A percentile compares a stretch with the other conserved stretches of the same genome.
These are phyloP conservation scores for Mesoligia furuncula DNA, from an alignment of 2,888 invertebrate species.

Conservation along the genomic window DNA sequence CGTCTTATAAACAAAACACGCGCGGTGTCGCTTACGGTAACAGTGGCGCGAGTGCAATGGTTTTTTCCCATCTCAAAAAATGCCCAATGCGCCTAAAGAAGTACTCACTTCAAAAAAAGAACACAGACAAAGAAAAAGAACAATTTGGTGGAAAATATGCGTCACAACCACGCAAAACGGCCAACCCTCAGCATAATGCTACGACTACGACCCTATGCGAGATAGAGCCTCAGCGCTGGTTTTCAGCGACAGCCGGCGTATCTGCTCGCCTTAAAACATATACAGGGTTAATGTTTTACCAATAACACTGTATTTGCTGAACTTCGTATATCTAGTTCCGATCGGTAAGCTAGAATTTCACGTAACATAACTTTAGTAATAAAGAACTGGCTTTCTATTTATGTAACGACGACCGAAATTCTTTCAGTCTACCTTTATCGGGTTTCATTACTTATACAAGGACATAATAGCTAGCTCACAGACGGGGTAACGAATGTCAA, in stretches of 20 bases:
- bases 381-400: conserved; percentile 26
- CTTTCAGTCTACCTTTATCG: conserved; percentile 33
- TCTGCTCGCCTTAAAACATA: not conserved
- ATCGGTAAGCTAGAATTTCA: not conserved
- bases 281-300: too few species aligned
- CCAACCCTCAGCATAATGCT: not conserved
- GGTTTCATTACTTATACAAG: conserved; percentile 47
- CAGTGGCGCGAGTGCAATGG: too few species aligned
- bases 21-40: too few species aligned
- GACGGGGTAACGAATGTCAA: conserved; percentile 37
- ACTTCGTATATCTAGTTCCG: not conserved
- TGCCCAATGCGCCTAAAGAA: too few species aligned
- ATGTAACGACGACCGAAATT: conserved; percentile 43
- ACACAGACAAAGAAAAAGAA: not conserved
- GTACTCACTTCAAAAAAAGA: not conserved
- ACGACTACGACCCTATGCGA: too few species aligned
- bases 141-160: not conserved
- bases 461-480: conserved; percentile 28
- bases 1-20: too few species aligned
- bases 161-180: not conserved
- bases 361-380: conserved; percentile 19
- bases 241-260: not conserved
- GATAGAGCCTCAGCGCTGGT: not conserved
- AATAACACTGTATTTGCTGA: too few species aligned
- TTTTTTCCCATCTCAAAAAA: too few species aligned